phyloP scores from a whole-genome alignment of 2,888 invertebrate genomes.

The Callyntrura guangdongensis region DNA sequence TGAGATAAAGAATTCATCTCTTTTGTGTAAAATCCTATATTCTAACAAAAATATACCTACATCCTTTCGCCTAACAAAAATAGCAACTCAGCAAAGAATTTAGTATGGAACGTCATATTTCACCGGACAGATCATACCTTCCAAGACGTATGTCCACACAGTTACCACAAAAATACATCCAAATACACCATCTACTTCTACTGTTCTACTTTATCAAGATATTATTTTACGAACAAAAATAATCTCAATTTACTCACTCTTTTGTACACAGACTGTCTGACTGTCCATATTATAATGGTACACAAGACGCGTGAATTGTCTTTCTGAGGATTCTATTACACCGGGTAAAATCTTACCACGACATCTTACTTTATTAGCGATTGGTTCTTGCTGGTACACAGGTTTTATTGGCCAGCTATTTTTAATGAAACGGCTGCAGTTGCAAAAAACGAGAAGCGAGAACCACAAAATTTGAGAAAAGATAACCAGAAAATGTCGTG shows the following conservation, averaged over 20 bases:
- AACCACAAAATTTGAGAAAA: slow-evolving; percentile 55
- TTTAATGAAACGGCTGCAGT: slow-evolving; percentile 18
- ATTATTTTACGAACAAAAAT: slow-evolving; percentile 1
- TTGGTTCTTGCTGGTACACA: background rate
- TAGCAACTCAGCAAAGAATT: background rate
- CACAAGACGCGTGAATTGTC: slow-evolving; percentile 26
- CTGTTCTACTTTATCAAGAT: too few species aligned
- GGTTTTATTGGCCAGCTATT: slow-evolving; percentile 13
- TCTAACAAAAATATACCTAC: too few species aligned
- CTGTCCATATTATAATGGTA: slow-evolving; percentile 6
- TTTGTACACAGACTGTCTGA: background rate
- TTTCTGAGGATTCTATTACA: background rate
- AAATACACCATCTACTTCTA: background rate
- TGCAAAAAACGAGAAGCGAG: background rate
- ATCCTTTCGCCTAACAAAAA: background rate
- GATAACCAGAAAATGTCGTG: slow-evolving; percentile 64
- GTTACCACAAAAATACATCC: slow-evolving; percentile 1
- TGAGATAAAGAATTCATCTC: slow-evolving; percentile 54
- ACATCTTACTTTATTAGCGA: background rate
- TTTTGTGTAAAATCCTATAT: background rate
- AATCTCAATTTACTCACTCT: slow-evolving; percentile 42
- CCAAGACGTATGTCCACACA: slow-evolving; percentile 51
- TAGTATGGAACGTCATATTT: background rate
- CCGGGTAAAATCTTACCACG: slow-evolving; percentile 4
- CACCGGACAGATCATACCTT: background rate